Percentiles rank a stretch among this genome's conserved stretches.
Evolutionary conservation across 2,113 vertebrate species (phyloP).

Genomic region (Boleophthalmus pectinirostris): DNA sequence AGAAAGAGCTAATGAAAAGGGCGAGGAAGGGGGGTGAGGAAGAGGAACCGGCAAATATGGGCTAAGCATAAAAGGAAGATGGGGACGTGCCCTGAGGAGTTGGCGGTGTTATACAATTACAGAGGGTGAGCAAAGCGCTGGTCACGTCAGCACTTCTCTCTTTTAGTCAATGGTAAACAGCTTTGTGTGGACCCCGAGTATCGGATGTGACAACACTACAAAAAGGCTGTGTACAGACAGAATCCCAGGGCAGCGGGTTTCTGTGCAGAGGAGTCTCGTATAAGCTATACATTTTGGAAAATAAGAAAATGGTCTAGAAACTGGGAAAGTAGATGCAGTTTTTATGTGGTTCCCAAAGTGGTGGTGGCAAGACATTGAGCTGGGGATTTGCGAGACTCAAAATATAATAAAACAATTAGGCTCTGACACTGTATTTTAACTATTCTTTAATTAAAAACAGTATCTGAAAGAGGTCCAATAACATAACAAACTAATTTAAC

Average conservation of each 20-base stretch:
- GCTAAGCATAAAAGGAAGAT: slow-evolving; percentile 7
- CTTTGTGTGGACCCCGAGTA: background rate
- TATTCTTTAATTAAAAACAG: too few relatives aligned
- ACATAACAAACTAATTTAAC: too few relatives aligned
- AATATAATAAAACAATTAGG: too few relatives aligned
- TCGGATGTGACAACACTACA: slow-evolving; percentile 6
- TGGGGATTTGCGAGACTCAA: too few relatives aligned
- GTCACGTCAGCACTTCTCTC: slow-evolving; percentile 8
- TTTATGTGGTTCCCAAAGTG: too few relatives aligned
- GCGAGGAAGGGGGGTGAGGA: slow-evolving; percentile 13
- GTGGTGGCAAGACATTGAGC: too few relatives aligned
- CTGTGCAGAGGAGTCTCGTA: background rate
- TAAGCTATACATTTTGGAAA: background rate
- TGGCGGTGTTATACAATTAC: slow-evolving; percentile 8
- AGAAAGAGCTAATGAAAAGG: slow-evolving; percentile 9
- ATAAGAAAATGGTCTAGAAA: background rate
- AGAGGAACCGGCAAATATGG: slow-evolving; percentile 8
- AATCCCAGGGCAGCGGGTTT: background rate
- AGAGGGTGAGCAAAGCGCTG: slow-evolving; percentile 14
- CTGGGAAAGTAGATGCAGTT: too few relatives aligned
- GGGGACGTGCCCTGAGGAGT: slow-evolving; percentile 8
- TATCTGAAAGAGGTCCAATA: too few relatives aligned
- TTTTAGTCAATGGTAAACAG: slow-evolving; percentile 10
- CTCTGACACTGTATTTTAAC: too few relatives aligned
- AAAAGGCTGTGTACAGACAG: background rate